These are phyloP conservation scores for Calameuta pallipes DNA, from an alignment of 2,888 invertebrate genomes.

Conservation along the genomic window DNA sequence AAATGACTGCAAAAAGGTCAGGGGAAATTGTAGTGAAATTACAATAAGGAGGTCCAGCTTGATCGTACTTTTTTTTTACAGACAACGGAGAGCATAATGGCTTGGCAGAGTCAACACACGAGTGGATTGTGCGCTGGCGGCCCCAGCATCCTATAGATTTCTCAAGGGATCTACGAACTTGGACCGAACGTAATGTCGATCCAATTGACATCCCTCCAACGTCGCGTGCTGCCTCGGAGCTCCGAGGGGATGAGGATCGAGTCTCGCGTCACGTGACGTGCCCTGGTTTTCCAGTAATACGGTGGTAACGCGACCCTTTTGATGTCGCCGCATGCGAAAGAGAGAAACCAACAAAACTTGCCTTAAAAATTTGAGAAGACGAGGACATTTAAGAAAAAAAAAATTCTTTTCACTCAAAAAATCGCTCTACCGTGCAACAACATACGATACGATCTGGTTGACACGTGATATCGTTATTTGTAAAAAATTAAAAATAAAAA, in stretches of 20 bases:
- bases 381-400: constrained; percentile 1
- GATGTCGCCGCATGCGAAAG: constrained; percentile 18
- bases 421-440: not conserved
- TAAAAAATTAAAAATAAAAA: not conserved
- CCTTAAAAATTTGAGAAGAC: constrained; percentile 38
- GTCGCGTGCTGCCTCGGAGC: constrained; percentile 19
- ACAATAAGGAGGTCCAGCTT: not conserved
- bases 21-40: not conserved
- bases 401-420: not conserved
- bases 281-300: not conserved
- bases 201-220: constrained; percentile 43
- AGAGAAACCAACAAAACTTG: constrained; percentile 24
- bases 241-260: not conserved
- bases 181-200: constrained; percentile 45
- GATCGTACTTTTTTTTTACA: not conserved
- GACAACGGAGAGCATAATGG: not conserved
- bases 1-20: not conserved
- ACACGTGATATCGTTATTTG: too few species aligned
- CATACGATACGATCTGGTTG: too few species aligned
- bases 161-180: constrained; percentile 44
- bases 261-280: not conserved
- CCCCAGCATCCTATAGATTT: constrained; percentile 42
- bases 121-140: constrained; percentile 9
- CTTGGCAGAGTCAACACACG: not conserved
- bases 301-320: constrained; percentile 17